Base-by-base conservation (phyloP, 2,797 vertebrate genomes). In the Chanos chanos region DNA sequence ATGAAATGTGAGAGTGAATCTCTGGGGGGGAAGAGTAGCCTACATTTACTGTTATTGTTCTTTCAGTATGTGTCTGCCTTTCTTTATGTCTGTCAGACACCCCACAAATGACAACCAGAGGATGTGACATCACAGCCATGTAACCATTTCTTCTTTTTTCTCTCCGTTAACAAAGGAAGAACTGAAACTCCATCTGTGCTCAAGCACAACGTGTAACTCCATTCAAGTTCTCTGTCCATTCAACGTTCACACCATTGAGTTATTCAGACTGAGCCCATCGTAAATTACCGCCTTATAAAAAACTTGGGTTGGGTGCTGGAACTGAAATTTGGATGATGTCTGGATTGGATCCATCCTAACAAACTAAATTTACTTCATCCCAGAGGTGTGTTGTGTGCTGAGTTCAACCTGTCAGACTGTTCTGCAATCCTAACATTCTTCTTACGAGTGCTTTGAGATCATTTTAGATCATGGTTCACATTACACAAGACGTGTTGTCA, bases 91-190 rank as follows among this genome's bases (percentile, higher is more conserved):
- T 34, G 44, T 68, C 60, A 70, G 44, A 58, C 55, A 39, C 45
- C 55, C 53, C 54, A 54, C 52, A 66, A 27, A 13, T 43, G 21
- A 10, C 28, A 41, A 52, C 39, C 43, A 62, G 40, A 71, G 71
- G 71, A 71, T 71, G 66, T 69, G 62, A 73, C 64, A 65, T 64
- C 44, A 64, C 36, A 40, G 49, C 37, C 31, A 51, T n/a, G n/a
- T n/a, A n/a, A n/a, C n/a, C n/a, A n/a, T n/a, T n/a, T n/a, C n/a
- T n/a, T n/a, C 33, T 37, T 15, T 58, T 34, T 31, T 63, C 61
- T 19, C 68, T 41, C 25, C 15, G 68, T 65, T 25, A 7, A 33
- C 30, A 40, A 1, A 15, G 31, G 39, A 21, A 27, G 10, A 76
- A 61, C 10, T 36, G 48, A 64, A 72, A 44, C 28, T 43, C n/a